Conservation (phyloP, 2,797 vertebrate genomes). For the Ara ararauna region DNA sequence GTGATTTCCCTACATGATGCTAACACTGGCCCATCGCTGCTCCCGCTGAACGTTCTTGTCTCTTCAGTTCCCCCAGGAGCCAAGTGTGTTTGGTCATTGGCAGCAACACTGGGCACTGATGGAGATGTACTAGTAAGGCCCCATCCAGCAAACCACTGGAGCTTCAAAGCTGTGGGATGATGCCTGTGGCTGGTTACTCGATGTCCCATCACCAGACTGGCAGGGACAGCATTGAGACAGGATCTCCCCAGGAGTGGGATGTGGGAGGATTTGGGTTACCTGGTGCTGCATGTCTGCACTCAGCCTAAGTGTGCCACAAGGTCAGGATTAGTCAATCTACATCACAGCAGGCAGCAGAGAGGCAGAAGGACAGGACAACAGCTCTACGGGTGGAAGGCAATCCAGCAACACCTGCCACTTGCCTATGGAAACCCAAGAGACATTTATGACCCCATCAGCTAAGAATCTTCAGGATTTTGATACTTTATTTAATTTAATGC, state of each 20-base stretch:
- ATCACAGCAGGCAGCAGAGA: background rate
- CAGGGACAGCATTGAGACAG: background rate
- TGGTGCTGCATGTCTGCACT: background rate
- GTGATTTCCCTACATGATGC: accelerated
- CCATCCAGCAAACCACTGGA: background rate
- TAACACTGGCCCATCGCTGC: accelerated
- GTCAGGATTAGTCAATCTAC: background rate
- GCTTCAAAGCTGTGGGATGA: background rate
- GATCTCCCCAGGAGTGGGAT: accelerated
- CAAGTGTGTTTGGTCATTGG: background rate
- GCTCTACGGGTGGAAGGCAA: background rate
- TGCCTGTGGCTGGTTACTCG: accelerated
- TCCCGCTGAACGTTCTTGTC: background rate
- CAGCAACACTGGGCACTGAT: background rate
- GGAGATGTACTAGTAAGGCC: background rate
- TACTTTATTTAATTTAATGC: constrained; percentile 42
- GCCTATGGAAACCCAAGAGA: background rate
- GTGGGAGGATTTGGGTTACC: background rate
- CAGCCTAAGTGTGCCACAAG: background rate
- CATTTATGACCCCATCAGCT: background rate
- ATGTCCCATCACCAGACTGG: background rate
- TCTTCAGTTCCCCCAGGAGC: background rate
- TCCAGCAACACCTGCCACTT: background rate
- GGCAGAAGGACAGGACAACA: background rate
- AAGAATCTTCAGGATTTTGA: background rate